Evolutionary conservation across 2,888 invertebrate genomes (phyloP).

Genomic region (Hypolimnas misippus): DNA sequence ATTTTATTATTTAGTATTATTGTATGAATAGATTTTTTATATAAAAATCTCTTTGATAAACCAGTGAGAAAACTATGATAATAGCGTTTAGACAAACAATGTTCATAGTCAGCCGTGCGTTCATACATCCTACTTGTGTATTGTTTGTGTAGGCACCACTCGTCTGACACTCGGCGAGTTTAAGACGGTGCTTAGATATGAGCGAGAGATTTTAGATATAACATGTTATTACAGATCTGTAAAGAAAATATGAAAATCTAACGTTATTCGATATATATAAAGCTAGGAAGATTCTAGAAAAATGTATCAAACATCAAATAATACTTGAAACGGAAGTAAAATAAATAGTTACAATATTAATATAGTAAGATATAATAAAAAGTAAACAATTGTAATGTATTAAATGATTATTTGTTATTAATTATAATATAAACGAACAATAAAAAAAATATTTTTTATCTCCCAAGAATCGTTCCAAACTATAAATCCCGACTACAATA

Average conservation of each 20-base stretch:
- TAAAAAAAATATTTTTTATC: no score
- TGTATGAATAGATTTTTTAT: not conserved
- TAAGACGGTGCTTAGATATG: not conserved
- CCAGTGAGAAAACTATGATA: constrained; percentile 13
- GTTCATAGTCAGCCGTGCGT: constrained; percentile 12
- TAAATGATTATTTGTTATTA: no score
- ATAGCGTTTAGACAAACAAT: constrained; percentile 16
- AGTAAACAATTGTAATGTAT: no score
- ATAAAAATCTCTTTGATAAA: constrained; percentile 1
- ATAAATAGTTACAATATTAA: no score
- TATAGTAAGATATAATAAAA: no score
- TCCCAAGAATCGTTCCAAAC: not conserved
- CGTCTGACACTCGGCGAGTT: not conserved
- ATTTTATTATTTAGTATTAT: no score
- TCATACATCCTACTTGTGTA: constrained; percentile 1
- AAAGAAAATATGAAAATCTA: not conserved
- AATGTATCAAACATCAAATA: no score
- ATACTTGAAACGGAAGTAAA: no score
- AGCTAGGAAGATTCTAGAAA: no score
- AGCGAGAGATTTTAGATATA: not conserved
- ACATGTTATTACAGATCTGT: not conserved
- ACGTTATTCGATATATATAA: no score
- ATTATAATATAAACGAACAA: no score
- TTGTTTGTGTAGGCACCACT: constrained; percentile 14
- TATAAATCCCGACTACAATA: constrained; percentile 3